Evolutionary conservation across 2,888 invertebrate genomes (phyloP).

Genomic region (Callinectes sapidus): DNA sequence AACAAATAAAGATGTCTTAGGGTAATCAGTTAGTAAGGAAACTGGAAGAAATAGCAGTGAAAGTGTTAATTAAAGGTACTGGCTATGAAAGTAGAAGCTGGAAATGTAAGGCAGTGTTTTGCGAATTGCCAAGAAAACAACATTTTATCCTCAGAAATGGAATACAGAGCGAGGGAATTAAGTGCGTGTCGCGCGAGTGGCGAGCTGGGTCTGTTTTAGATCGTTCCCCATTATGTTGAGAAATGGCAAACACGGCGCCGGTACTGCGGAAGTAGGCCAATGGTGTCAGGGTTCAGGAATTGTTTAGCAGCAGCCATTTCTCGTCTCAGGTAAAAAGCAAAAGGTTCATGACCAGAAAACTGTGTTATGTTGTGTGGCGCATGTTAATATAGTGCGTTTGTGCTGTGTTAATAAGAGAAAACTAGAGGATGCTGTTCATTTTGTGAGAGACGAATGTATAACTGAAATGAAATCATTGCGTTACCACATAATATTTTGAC

Average conservation of each 20-base stretch:
- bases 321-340: neutral
- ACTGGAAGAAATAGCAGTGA: no score
- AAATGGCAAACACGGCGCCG: neutral
- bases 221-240: slow-evolving; percentile 1
- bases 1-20: no score
- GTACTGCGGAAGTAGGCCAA: neutral
- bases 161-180: neutral
- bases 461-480: no score
- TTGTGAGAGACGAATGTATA: no score
- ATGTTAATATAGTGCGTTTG: neutral
- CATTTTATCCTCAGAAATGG: neutral
- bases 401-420: neutral
- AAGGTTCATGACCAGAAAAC: neutral
- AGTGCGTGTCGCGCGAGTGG: neutral
- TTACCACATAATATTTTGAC: neutral
- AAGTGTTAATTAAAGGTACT: no score
- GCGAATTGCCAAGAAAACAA: neutral
- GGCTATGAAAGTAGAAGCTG: neutral
- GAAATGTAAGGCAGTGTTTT: neutral
- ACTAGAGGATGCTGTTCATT: neutral
- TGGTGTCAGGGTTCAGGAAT: neutral
- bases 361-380: neutral
- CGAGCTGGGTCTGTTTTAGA: neutral
- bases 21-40: no score
- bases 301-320: neutral